These are phyloP conservation scores for Bucorvus abyssinicus DNA, from an alignment of 2,797 vertebrate species.

Conservation along the genomic window DNA sequence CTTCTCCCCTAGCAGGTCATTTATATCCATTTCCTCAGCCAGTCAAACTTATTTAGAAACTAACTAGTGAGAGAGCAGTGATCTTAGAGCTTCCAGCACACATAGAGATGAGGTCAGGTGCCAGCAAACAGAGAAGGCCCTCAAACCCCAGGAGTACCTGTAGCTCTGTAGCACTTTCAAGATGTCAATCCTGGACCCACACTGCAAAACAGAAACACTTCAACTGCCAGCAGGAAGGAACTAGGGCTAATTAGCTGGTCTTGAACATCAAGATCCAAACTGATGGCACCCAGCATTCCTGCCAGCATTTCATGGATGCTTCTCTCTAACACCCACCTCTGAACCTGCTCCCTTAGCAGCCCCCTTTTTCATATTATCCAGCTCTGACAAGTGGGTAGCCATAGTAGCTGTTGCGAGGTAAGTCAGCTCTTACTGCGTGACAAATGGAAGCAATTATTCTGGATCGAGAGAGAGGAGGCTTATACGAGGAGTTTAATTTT, in stretches of 20 bases:
- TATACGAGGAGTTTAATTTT: not conserved
- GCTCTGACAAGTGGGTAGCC: not conserved
- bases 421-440: not conserved
- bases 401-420: rapidly evolving
- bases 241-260: not conserved
- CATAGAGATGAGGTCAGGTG: not conserved
- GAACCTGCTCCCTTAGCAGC: not conserved
- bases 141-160: not conserved
- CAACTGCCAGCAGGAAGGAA: not conserved
- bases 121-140: not conserved
- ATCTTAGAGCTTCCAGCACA: not conserved
- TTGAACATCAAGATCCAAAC: not conserved
- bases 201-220: not conserved
- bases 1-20: not conserved
- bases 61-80: not conserved
- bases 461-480: not conserved
- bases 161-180: not conserved
- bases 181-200: rapidly evolving
- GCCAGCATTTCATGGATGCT: not conserved
- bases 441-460: not conserved
- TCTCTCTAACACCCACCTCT: not conserved
- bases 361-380: not conserved
- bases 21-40: not conserved
- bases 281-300: not conserved
- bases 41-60: not conserved